Base-by-base conservation (phyloP, 2,888 invertebrate species). In the Drosophila recens region DNA sequence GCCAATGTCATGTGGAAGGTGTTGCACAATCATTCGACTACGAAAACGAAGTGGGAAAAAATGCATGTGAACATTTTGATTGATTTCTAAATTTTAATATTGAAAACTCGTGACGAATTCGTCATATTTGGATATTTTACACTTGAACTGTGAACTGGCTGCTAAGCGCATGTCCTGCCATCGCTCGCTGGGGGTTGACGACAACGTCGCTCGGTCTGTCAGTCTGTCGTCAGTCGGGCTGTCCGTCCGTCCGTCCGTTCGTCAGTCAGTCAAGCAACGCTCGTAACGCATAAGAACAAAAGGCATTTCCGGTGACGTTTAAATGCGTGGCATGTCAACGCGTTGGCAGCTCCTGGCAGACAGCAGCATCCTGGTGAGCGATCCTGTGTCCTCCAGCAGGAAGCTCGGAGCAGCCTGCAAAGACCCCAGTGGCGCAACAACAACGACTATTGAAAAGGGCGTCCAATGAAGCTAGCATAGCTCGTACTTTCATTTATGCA, bases 251-350 rank as follows among this genome's bases (percentile, higher is more conserved):
- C 46, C 46, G 72, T 56, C 62, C 11, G 64, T 43, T 42, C 46
- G 72, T 66, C 67, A 43, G 65, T 52, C 58, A 23, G 63, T 40
- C 76, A 72, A 64, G 48, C 69, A 57, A 65, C 67, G 67, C 62
- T 64, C 64, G 65, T 56, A 75, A 72, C 68, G 77, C 69, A 68
- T 72, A 75, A 79, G 82, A 90, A 90, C 90, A 90, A 90, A 79
- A 81, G 73, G 89, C 79, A 87, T 84, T 90, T 91, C 90, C 90
- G 90, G 90, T 82, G 81, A 86, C 82, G 83, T 81, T 89, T 85
- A 89, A 86, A 87, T 86, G 86, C 86, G 89, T 86, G 73, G 85
- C 90, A 85, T 87, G 88, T 86, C 86, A 87, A 79, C 72, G 75
- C 74, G 72, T 48, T 79, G 80, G 77, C 80, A 84, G 87, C 78